Evolutionary conservation across 1,140 invertebrate species (phyloP), one percentile per base, ranked within the genome.

Genomic region (Antheraea mylitta): DNA sequence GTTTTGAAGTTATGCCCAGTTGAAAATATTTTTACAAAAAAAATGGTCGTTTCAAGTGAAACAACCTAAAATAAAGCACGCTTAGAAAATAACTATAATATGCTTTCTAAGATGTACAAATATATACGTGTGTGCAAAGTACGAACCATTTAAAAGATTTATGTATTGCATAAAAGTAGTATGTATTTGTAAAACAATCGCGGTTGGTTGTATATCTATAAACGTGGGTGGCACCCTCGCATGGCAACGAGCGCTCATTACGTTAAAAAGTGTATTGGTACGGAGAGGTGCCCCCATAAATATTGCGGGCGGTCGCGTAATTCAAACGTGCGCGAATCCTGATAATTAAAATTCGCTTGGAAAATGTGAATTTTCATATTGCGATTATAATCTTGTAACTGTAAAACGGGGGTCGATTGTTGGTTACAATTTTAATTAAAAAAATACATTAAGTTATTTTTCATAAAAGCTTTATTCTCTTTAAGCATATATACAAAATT

Each of bases 311-410:
- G 86, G 85, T 89, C 87, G 88, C 89, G 89, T 92, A 92, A 88
- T 76, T 93, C 92, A 92, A 75, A 78, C 82, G 80, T 81, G 78
- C 86, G 82, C 85, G 87, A 90, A 88, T 88, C 80, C 80, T 83
- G 87, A 90, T 93, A 92, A 93, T 93, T 93, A 93, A 93, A 93
- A 93, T 90, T 92, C 92, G 89, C 81, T 83, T 80, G 87, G 77
- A 82, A 92, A 89, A 89, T 86, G 80, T 82, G 80, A 90, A 90
- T 90, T 89, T 88, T 91, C 90, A 91, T 91, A 91, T 92, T 86
- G 90, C 83, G 87, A 89, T 90, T 90, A 87, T 86, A 88, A 89
- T 78, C 78, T 77, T 78, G 79, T 82, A 81, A 78, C 77, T 80
- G 77, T 81, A 80, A 81, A 81, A 78, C 83, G 80, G 73, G 85